These are phyloP conservation scores for Conchocele bisecta DNA, from an alignment of 2,888 invertebrate genomes.

Conservation along the genomic window DNA sequence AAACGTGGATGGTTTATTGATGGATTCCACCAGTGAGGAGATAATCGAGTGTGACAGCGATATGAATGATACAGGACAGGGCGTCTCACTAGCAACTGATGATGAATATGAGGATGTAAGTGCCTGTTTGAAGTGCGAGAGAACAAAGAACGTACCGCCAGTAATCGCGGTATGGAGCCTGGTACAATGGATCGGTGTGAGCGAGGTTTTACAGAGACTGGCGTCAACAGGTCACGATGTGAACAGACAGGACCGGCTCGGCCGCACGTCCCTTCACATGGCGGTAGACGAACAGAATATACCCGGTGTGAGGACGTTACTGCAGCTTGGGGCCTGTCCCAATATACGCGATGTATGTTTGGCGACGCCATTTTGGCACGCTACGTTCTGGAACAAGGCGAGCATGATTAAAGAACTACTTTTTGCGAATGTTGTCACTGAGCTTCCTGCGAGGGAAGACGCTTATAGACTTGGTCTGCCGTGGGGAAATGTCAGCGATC, in stretches of 20 bases:
- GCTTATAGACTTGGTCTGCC: constrained; percentile 55
- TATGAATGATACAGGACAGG: no score
- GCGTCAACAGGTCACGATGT: constrained; percentile 35
- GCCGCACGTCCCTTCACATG: constrained; percentile 47
- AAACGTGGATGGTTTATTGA: no score
- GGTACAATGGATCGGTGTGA: constrained; percentile 52
- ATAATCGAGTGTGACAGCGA: no score
- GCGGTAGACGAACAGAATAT: constrained; percentile 56
- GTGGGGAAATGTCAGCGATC: constrained; percentile 8
- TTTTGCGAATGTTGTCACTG: constrained; percentile 49
- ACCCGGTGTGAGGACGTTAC: constrained; percentile 34
- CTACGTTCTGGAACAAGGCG: constrained; percentile 54
- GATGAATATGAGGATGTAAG: background rate
- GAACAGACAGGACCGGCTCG: constrained; percentile 34
- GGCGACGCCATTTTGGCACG: constrained; percentile 60
- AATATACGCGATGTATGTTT: constrained; percentile 34
- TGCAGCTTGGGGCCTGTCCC: constrained; percentile 48
- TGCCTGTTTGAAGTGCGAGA: background rate
- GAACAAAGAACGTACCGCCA: constrained; percentile 22
- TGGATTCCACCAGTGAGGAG: no score
- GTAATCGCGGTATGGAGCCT: constrained; percentile 52
- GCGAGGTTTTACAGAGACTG: constrained; percentile 33
- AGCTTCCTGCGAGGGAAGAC: constrained; percentile 40
- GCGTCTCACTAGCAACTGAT: no score
- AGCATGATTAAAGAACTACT: constrained; percentile 56